Evolutionary conservation across 2,888 invertebrate genomes (phyloP), one percentile per base, ranked within the genome.

Genomic region (Lasioglossum vierecki): DNA sequence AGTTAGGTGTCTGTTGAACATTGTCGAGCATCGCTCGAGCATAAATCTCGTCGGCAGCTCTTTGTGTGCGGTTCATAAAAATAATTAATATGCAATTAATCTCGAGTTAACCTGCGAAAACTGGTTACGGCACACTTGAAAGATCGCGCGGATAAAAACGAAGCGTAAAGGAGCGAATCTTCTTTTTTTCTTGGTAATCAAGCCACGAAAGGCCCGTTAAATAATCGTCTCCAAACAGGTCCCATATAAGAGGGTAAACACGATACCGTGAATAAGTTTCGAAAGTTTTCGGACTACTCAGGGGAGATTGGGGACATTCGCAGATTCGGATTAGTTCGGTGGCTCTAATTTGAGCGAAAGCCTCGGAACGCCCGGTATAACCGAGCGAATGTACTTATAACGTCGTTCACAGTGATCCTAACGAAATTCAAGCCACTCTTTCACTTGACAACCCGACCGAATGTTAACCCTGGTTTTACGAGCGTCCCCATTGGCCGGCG

Each of bases 381-480:
- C 66, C 75, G 72, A 83, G 70, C 73, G 70, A 75, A 84, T 79
- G 86, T 88, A 88, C 88, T 89, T 91, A 91, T 91, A 92, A 92
- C 87, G 88, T 88, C 90, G 87, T 89, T 91, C 92, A 85, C 91
- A 93, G 89, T 91, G 91, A 92, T 93, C 90, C 89, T 91, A 91
- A 93, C 93, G 92, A 93, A 94, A 94, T 93, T 91, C 93, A 93
- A 93, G 92, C 93, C 91, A 92, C 92, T 94, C 94, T 93, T 94
- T 94, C 92, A 93, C 93, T 94, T 92, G 94, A 93, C 94, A 94
- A 94, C 94, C 94, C 94, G 92, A 91, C 94, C 93, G 92, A 94
- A 94, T 94, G 94, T 94, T 94, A 94, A 94, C 94, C 93, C 94
- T 91, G 93, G 90, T 93, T 95, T 95, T 94, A 95, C 94, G 95